These are phyloP conservation scores for Anguilla japonica DNA, from an alignment of 2,113 vertebrate genomes.

Conservation along the genomic window DNA sequence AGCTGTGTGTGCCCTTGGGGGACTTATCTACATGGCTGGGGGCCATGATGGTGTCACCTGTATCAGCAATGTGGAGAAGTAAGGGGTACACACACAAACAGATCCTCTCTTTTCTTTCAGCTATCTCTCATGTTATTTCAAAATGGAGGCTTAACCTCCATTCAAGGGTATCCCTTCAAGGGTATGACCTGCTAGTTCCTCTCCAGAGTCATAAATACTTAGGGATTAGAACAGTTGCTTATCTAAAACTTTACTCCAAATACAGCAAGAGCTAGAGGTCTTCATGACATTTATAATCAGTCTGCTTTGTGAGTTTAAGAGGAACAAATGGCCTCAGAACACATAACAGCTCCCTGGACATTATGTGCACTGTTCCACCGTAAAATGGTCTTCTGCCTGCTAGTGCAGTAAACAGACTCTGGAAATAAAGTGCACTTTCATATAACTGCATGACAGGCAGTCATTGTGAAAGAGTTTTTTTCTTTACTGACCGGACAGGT, in stretches of 20 bases:
- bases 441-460: not conserved
- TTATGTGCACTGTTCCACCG: not conserved
- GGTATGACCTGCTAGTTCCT: not conserved
- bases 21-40: slow-evolving; percentile 59
- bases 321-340: not conserved
- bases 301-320: not conserved
- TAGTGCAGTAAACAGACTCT: not conserved
- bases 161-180: not conserved
- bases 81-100: slow-evolving; percentile 13
- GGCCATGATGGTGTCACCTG: slow-evolving; percentile 55
- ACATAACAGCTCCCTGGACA: not conserved
- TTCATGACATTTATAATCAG: not conserved
- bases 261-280: not conserved
- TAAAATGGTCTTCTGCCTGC: not conserved
- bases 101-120: not conserved
- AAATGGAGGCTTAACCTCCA: not conserved
- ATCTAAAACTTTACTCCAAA: not conserved
- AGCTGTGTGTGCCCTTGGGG: slow-evolving; percentile 53
- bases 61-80: slow-evolving; percentile 63
- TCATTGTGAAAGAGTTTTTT: not conserved
- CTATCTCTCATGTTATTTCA: not conserved
- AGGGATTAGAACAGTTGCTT: not conserved
- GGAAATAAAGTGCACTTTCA: not conserved
- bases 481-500: not conserved
- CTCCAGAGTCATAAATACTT: not conserved